Evolutionary conservation across 2,113 vertebrate species (phyloP), one percentile per base, ranked within the genome.

Genomic region (Motacilla tschutschensis): DNA sequence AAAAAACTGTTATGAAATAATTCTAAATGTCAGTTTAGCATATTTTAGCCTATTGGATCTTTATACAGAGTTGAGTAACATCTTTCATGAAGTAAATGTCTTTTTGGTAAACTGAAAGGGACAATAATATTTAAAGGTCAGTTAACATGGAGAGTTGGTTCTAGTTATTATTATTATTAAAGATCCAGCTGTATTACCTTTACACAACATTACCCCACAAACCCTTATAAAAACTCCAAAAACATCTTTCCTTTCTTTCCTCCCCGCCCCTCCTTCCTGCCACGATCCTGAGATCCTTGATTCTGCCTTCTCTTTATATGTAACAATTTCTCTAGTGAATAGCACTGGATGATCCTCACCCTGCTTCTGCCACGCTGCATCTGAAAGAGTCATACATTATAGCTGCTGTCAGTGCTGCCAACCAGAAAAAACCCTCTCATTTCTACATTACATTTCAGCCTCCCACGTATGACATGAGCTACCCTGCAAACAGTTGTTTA

Each of bases 1-100:
- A 91, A 92, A 90, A 86, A 93, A 87, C 57, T 94, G 66, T 95
- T 95, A 90, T 40, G 92, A 93, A 93, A 95, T 97, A 93, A 96
- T 96, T 94, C 91, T 96, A 96, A 97, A 97, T 97, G 96, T 97
- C 96, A 96, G 53, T 95, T 96, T 96, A 95, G 90, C 95, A 94
- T 96, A 96, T 96, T 95, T 96, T 90, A 94, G 91, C 72, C 89
- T 93, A 90, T 46, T 94, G 92, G 85, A 96, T 96, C 94, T 96
- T 93, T 89, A 94, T 95, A 91, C 62, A 87, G 93, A 93, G 85
- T 88, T 91, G 93, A 95, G 91, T 92, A 95, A 92, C 71, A 86
- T 93, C 92, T 95, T 96, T 95, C 91, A 93, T 58, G 91, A 94
- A 92, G 92, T 84, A 93, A 95, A 95, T 95, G 95, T 94, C 77